Percentiles rank a stretch among this genome's conserved stretches.
Evolutionary conservation across 2,888 invertebrate genomes (phyloP).

Genomic region (Pristionchus mayeri): DNA sequence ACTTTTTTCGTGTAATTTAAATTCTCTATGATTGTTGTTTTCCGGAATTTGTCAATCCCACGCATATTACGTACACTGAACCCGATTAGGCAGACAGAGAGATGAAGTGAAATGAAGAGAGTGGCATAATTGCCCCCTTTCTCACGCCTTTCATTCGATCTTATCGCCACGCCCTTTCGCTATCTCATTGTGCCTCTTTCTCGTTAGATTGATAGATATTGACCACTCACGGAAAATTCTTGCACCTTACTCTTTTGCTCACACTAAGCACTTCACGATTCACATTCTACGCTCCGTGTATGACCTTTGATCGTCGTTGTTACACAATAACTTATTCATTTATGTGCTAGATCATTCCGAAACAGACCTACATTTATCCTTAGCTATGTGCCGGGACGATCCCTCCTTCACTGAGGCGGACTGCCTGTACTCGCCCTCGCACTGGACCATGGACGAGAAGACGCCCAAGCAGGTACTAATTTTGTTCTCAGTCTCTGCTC

Average conservation of each 20-base stretch:
- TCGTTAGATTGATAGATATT: background rate
- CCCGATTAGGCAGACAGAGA: too few species aligned
- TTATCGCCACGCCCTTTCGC: background rate
- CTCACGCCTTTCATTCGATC: background rate
- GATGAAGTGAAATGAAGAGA: too few species aligned
- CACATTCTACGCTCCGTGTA: too few species aligned
- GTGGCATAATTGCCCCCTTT: background rate
- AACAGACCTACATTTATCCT: background rate
- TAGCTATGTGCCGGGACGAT: slow-evolving; percentile 22
- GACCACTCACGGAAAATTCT: too few species aligned
- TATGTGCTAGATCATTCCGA: background rate
- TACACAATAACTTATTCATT: too few species aligned
- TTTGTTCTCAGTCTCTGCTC: background rate
- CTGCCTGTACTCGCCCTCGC: slow-evolving; percentile 40
- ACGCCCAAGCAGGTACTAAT: background rate
- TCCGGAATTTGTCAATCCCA: background rate
- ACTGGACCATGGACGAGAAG: slow-evolving; percentile 10
- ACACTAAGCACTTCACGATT: too few species aligned
- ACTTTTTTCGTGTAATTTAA: background rate
- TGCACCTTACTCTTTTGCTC: too few species aligned
- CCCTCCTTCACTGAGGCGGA: slow-evolving; percentile 36
- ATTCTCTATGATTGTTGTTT: background rate
- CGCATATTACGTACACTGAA: too few species aligned
- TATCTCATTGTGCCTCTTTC: background rate
- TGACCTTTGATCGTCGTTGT: too few species aligned